Evolutionary conservation across 2,113 vertebrate genomes (phyloP), one percentile per base, ranked within the genome.

Genomic region (Hippocampus mohnikei): DNA sequence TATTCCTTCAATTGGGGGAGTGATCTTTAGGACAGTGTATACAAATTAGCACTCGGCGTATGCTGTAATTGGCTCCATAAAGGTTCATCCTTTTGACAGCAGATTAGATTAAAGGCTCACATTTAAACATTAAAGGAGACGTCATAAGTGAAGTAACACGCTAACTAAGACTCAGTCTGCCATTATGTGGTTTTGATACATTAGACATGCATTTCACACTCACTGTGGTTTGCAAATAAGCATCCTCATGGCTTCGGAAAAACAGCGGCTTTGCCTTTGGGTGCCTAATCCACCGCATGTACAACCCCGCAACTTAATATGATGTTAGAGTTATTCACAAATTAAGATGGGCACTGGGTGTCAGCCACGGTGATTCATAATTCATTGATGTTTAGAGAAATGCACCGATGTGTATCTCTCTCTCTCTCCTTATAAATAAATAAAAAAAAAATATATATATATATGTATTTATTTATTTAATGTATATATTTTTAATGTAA

Each of bases 1-100:
- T 86, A 84, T 83, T 75, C 79, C 77, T 84, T 87, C 73, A 77
- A 73, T 86, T 84, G 83, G 79, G 80, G 62, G 27, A 80, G 73
- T 82, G 71, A 80, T 81, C 70, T 84, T 85, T 83, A 67, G 69
- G 46, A 9, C 5, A 9, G 16, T 21, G 21, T 11, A n/a, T 10
- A 5, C 5, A 62, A 62, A 73, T 80, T 79, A 72, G 68, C 18
- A 63, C 67, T 79, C 81, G 41, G 5, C 48, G 72, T 71, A 75
- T 79, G 79, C 70, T 52, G 68, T 78, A 81, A 83, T 83, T 86
- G 76, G 63, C 56, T 77, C 55, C 74, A 77, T 81, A 82, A 81
- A 86, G 53, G 74, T 66, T 75, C 64, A 72, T 66, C 52, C 42
- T 72, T 79, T 67, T 37, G 41, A 74, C 44, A 66, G 66, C 50